phyloP scores from a whole-genome alignment of 2,113 vertebrate genomes.

The Silurus glanis region DNA sequence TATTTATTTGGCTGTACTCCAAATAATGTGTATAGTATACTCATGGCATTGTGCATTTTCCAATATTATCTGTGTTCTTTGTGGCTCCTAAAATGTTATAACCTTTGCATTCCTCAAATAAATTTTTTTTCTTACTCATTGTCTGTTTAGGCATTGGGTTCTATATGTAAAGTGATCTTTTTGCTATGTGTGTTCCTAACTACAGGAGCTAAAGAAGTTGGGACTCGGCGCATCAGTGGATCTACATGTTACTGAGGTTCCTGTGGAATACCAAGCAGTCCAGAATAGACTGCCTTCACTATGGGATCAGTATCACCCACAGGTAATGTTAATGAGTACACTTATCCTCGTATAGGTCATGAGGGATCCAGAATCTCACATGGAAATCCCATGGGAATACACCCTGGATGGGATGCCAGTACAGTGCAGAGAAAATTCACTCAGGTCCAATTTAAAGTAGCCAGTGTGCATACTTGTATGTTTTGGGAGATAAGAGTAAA shows the following conservation, averaged over 20 bases:
- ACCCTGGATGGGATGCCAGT: not conserved
- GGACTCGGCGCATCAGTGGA: constrained; percentile 82
- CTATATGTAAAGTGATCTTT: constrained; percentile 20
- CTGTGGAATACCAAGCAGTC: constrained; percentile 90
- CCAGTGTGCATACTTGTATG: not conserved
- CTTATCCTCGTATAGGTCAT: not conserved
- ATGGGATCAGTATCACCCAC: constrained; percentile 86
- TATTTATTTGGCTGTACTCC: not conserved
- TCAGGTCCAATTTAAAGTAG: not conserved
- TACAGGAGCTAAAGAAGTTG: constrained; percentile 85
- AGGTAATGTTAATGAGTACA: constrained; percentile 68
- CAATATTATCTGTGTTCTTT: not conserved
- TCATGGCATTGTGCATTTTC: not conserved
- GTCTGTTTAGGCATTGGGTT: not conserved
- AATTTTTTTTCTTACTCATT: not conserved
- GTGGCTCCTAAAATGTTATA: not conserved
- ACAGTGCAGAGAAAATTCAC: not conserved
- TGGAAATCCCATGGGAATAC: not conserved
- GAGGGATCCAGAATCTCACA: not conserved
- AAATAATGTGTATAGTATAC: not conserved
- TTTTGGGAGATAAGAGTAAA: not conserved
- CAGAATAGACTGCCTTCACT: constrained; percentile 84
- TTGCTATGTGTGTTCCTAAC: constrained; percentile 17
- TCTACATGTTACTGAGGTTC: constrained; percentile 86
- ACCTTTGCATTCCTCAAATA: not conserved